Conservation (phyloP, 2,888 invertebrate species). For the Silvanus unidentatus region DNA sequence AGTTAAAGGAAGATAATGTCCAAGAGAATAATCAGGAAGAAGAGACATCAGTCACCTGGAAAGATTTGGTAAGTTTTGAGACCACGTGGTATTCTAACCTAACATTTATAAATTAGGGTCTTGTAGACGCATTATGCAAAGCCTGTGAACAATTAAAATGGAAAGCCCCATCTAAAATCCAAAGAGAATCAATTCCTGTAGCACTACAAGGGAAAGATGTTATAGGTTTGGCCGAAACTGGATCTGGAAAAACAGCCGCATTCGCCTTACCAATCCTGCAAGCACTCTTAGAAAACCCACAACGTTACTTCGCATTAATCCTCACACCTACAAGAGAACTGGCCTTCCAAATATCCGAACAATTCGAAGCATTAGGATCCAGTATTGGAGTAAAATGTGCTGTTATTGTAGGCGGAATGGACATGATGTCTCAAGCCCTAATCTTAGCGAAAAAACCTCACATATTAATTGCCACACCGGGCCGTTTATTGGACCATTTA, state of each 20-base stretch:
- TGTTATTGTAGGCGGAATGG: constrained; percentile 98
- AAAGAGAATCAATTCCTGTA: constrained; percentile 86
- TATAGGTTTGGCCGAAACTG: constrained; percentile 69
- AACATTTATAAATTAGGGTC: constrained; percentile 58
- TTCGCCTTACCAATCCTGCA: constrained; percentile 96
- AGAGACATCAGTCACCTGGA: constrained; percentile 48
- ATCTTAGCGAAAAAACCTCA: constrained; percentile 94
- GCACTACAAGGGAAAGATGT: constrained; percentile 78
- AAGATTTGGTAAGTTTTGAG: constrained; percentile 52
- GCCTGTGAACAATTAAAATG: constrained; percentile 91
- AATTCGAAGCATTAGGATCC: constrained; percentile 90
- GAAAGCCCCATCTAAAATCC: constrained; percentile 92
- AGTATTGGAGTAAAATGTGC: constrained; percentile 91
- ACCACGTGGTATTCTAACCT: constrained; percentile 18
- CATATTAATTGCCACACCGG: constrained; percentile 94
- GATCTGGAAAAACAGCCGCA: constrained; percentile 96
- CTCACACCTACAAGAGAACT: constrained; percentile 96
- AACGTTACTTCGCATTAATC: constrained; percentile 87
- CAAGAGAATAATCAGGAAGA: constrained; percentile 24
- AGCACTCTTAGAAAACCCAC: constrained; percentile 81
- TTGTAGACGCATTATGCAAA: constrained; percentile 84
- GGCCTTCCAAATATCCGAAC: constrained; percentile 97
- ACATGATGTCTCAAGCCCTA: constrained; percentile 92
- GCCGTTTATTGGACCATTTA: constrained; percentile 89
- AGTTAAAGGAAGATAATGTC: constrained; percentile 11